Evolutionary conservation across 2,113 vertebrate genomes (phyloP), one percentile per base, ranked within the genome.

Genomic region (Colius striatus): DNA sequence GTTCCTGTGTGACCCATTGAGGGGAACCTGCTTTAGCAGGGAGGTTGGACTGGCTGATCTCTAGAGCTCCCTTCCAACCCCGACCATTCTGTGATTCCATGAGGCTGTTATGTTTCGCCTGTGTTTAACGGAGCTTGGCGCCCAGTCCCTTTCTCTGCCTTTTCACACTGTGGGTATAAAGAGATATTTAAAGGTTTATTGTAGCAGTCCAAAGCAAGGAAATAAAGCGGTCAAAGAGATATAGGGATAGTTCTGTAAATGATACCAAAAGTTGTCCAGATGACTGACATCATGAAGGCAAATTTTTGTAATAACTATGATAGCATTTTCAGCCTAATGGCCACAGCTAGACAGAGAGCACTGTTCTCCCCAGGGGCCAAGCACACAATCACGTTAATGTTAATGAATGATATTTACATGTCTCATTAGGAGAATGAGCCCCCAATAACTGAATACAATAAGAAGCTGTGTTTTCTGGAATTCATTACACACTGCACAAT

Each of bases 391-490:
- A 1, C 71, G 5, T 94, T 92, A 93, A 89, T 80, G 73, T 93
- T 96, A 96, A 96, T 94, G 90, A 92, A 94, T 89, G 89, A 51
- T 90, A 96, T 95, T 94, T 96, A 75, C 75, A 90, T 83, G 87
- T 84, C 86, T 94, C 67, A 92, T 91, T 87, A 80, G 92, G 80
- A 96, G 91, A 97, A 94, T 80, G 61, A 96, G 71, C 63, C 93
- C 90, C 90, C 76, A 92, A 95, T 95, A 95, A 87, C 78, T 82
- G 84, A 32, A 78, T 90, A 97, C 96, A 97, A 90, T 85, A 95
- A 88, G 78, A 91, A 92, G 60, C 96, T 96, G 90, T 97, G 80
- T 97, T 89, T 97, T 90, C 94, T 91, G 83, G 94, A 94, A 96
- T 95, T 94, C 93, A 81, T 96, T 96, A 90, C 15, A 4, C 76